Evolutionary conservation across 2,888 invertebrate genomes (phyloP).

Genomic region (Therioaphis trifolii): DNA sequence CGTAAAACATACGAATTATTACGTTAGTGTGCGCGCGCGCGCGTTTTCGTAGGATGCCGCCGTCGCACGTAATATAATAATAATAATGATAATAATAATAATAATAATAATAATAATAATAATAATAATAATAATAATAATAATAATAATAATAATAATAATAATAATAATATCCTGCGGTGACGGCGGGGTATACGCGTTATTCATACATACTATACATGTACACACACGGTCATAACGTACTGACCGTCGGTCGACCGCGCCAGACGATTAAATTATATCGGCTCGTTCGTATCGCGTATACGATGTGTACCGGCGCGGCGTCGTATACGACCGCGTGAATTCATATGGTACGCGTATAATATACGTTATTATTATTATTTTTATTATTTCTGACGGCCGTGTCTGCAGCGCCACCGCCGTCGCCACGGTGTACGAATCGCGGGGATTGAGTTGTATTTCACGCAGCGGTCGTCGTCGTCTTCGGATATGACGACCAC

Average conservation of each 20-base stretch:
- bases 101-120: no score
- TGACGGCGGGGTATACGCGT: not conserved
- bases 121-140: no score
- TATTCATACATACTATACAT: not conserved
- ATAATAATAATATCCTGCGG: not conserved
- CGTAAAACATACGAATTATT: slow-evolving; percentile 1
- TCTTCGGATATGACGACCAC: no score
- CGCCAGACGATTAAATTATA: slow-evolving; percentile 1
- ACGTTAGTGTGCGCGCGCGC: not conserved
- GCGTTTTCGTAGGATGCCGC: not conserved
- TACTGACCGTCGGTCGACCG: no score
- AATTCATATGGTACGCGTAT: not conserved
- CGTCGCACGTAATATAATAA: no score
- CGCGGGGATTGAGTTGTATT: slow-evolving; percentile 47
- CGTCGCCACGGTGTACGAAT: no score
- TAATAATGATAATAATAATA: no score
- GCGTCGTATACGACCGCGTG: no score
- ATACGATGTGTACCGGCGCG: not conserved
- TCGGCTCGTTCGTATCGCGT: not conserved
- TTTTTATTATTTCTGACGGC: no score
- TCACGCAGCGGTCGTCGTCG: slow-evolving; percentile 45
- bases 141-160: no score
- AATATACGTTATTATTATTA: no score
- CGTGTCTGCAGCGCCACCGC: no score
- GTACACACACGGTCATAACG: not conserved